Evolutionary conservation across 2,797 vertebrate genomes (phyloP).

Genomic region (Scyliorhinus canicula): DNA sequence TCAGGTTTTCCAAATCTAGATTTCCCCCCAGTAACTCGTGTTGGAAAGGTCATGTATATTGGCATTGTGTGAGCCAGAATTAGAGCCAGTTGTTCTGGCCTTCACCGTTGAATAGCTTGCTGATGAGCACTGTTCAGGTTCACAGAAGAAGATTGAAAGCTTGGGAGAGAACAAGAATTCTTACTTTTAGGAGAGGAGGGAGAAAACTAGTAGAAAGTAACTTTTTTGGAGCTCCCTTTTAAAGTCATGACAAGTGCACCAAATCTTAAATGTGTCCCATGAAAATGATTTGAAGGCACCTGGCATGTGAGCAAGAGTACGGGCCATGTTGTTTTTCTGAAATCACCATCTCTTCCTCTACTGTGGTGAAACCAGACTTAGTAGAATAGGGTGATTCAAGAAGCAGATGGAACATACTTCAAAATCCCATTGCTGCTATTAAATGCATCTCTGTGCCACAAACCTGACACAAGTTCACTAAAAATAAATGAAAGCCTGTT

Average conservation of each 20-base stretch:
- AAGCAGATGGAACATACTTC: too few relatives aligned
- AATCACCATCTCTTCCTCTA: background rate
- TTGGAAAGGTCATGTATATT: background rate
- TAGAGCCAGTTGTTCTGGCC: background rate
- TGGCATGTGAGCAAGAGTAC: background rate
- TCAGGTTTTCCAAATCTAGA: background rate
- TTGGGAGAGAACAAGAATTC: background rate
- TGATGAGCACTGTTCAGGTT: too few relatives aligned
- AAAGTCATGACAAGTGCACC: background rate
- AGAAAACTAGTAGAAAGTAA: background rate
- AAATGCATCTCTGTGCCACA: background rate
- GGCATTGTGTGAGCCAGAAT: background rate
- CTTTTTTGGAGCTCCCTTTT: background rate
- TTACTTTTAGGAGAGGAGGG: background rate
- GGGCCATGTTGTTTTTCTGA: background rate
- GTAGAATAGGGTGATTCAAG: background rate
- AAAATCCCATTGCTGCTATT: background rate
- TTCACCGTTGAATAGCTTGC: background rate
- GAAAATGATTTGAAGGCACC: background rate
- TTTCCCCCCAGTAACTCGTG: background rate
- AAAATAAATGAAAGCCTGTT: background rate
- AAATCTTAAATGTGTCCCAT: background rate
- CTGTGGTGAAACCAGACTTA: background rate
- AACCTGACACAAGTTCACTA: background rate
- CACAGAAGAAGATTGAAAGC: background rate